phyloP scores from a whole-genome alignment of 2,888 invertebrate species.

The Celastrina argiolus region DNA sequence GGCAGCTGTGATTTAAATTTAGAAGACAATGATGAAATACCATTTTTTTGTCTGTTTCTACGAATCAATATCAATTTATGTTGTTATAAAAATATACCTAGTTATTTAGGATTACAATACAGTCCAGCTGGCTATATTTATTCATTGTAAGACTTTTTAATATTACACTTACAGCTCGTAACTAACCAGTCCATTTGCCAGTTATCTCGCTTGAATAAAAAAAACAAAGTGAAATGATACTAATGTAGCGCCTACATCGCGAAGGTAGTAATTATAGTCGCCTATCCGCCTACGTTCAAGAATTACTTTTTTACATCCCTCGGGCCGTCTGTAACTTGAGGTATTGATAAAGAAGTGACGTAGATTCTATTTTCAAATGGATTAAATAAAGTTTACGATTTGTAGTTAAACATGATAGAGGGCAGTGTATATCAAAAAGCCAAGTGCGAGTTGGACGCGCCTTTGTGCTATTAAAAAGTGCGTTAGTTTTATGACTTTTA shows the following conservation, averaged over 20 bases:
- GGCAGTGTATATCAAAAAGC: no score
- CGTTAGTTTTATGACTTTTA: no score
- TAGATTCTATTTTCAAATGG: not conserved
- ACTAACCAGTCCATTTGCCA: not conserved
- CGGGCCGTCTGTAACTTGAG: not conserved
- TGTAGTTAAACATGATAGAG: no score
- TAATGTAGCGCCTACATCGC: slow-evolving; percentile 11
- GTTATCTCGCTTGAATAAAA: not conserved
- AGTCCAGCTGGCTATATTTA: not conserved
- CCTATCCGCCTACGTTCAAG: slow-evolving; percentile 10
- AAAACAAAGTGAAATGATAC: not conserved
- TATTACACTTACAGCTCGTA: not conserved
- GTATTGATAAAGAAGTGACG: not conserved
- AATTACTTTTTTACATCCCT: slow-evolving; percentile 2
- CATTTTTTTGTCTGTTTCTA: not conserved
- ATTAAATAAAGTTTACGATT: not conserved
- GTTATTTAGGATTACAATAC: not conserved
- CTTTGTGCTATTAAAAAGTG: no score
- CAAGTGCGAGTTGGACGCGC: no score
- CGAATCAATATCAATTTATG: not conserved
- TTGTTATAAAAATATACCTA: not conserved
- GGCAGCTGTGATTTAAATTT: not conserved
- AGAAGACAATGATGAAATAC: not conserved
- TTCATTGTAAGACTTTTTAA: not conserved
- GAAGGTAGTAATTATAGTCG: slow-evolving; percentile 6